Evolutionary conservation across 1,140 invertebrate genomes (phyloP).

Genomic region (Drosophila aff.): DNA sequence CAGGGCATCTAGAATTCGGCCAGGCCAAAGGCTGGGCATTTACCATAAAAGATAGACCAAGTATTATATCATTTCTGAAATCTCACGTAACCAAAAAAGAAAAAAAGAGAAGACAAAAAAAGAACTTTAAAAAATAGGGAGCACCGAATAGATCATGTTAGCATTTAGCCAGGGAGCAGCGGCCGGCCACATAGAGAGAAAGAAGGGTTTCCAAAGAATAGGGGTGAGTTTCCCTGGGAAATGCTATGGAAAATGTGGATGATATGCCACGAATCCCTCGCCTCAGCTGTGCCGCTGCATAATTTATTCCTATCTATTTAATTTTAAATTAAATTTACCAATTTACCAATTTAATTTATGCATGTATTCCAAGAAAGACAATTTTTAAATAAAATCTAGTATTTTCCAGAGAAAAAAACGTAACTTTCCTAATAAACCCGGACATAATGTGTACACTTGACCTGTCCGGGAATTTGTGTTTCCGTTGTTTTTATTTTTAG

Average conservation of each 20-base stretch:
- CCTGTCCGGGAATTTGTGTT: slow-evolving; percentile 23
- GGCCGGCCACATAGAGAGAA: background rate
- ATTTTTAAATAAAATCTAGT: slow-evolving; percentile 40
- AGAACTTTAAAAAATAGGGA: slow-evolving; percentile 4
- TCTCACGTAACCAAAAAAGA: slow-evolving; percentile 73
- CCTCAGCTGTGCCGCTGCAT: slow-evolving; percentile 8
- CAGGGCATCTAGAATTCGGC: slow-evolving; percentile 25
- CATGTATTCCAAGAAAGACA: slow-evolving; percentile 24
- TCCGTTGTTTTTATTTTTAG: slow-evolving; percentile 45
- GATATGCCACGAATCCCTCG: background rate
- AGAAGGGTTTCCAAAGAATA: slow-evolving; percentile 8
- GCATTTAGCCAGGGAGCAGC: slow-evolving; percentile 45
- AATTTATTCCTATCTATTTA: slow-evolving; percentile 29
- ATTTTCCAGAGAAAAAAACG: slow-evolving; percentile 16
- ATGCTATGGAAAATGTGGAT: slow-evolving; percentile 4
- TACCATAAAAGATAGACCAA: slow-evolving; percentile 60
- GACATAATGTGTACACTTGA: slow-evolving; percentile 10
- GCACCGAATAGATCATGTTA: slow-evolving; percentile 30
- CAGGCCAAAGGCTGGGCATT: slow-evolving; percentile 35
- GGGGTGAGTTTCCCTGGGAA: slow-evolving; percentile 8
- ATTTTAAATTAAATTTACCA: slow-evolving; percentile 14
- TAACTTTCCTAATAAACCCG: slow-evolving; percentile 24
- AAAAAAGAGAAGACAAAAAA: slow-evolving; percentile 18
- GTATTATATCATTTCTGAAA: slow-evolving; percentile 73
- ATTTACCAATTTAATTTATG: background rate